Base-by-base conservation (phyloP, 2,888 invertebrate species). In the Silvanus unidentatus region DNA sequence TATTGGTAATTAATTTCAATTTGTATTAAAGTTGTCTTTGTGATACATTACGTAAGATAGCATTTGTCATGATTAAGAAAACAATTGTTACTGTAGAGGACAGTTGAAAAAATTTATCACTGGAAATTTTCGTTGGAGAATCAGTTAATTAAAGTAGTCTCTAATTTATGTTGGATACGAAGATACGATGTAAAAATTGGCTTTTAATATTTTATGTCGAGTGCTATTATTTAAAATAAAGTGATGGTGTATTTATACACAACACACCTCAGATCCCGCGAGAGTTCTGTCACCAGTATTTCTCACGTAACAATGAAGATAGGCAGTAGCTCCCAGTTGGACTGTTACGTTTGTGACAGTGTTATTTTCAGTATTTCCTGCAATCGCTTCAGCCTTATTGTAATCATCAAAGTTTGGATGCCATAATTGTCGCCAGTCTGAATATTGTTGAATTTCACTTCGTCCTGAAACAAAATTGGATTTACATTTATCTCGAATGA, bases 301-400 rank as follows among this genome's bases (percentile, higher is more conserved):
- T 46, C 85, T 78, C 63, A 88, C 86, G 64, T 84, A 82, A 72
- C 89, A 89, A 71, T 87, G 87, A 60, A 88, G 77, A 73, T 84
- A 88, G 52, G 88, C 88, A 35, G 84, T 82, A 44, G 84, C 81
- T 39, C 88, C 88, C 48, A 87, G 77, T 71, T 87, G 87, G 56
- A 81, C 87, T 39, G 86, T 81, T 54, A 86, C 80, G 69, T 86
- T 86, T 58, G 82, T 82, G 53, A 81, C 79, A 46, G 87, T 86
- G 72, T 83, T 84, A 76, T 87, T 86, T 70, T 86, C 81, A 60
- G 70, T 70, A 58, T 72, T 72, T 37, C 73, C 73, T 42, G 74
- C 73, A 40, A 65, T 58, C 15, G 66, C 68, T 49, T 70, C 71
- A 3, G 69, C 69, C 45, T 62, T 62, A 39, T 63, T 63, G 55